phyloP scores from a whole-genome alignment of 2,797 vertebrate species.

The Hippoglossus hippoglossus region DNA sequence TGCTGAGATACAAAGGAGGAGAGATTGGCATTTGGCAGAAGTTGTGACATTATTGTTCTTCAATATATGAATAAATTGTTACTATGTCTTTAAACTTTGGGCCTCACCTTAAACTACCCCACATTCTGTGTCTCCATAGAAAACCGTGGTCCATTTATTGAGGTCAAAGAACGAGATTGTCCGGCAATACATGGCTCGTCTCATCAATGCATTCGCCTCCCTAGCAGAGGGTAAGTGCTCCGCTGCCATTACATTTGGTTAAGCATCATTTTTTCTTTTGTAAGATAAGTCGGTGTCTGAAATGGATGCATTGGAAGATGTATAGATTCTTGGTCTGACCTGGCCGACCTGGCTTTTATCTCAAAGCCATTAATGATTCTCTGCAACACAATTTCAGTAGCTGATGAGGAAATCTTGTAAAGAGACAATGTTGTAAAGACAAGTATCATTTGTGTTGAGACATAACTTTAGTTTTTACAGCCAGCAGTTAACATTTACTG shows the following conservation, averaged over 20 bases:
- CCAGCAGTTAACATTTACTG: neutral
- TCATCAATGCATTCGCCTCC: constrained; percentile 94
- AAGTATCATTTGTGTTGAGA: constrained; percentile 5
- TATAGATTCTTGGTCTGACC: constrained; percentile 10
- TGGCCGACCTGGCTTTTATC: constrained; percentile 19
- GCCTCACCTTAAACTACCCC: neutral
- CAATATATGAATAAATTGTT: neutral
- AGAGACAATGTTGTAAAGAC: neutral
- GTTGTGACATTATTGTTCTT: too few species aligned
- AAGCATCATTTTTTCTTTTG: constrained; percentile 25
- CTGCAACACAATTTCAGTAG: neutral
- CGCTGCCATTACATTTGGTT: constrained; percentile 1
- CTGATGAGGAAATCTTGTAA: constrained; percentile 6
- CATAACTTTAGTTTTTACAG: neutral
- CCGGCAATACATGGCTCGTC: constrained; percentile 91
- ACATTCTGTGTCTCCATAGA: constrained; percentile 75
- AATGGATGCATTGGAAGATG: constrained; percentile 24
- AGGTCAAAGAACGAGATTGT: constrained; percentile 89
- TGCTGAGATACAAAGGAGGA: too few species aligned
- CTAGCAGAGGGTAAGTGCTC: constrained; percentile 89
- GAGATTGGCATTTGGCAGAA: too few species aligned
- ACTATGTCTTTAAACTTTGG: neutral
- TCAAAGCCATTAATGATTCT: constrained; percentile 29
- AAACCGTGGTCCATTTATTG: constrained; percentile 86
- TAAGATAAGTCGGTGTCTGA: constrained; percentile 24